Percentiles rank a stretch among this genome's conserved stretches.
Evolutionary conservation across 1,140 invertebrate species (phyloP).

Genomic region (Cydia splendana): DNA sequence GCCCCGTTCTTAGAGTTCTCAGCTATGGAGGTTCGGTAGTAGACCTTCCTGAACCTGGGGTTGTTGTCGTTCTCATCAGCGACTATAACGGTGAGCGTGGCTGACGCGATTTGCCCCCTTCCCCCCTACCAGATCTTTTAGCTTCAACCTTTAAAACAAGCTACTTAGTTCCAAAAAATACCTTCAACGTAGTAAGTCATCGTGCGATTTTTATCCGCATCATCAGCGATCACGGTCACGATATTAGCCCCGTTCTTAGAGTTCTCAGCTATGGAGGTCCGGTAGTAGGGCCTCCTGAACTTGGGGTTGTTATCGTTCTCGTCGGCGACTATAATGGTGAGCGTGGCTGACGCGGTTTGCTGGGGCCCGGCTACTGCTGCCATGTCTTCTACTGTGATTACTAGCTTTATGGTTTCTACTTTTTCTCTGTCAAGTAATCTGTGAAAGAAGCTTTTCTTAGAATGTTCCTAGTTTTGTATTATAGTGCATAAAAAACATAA

Average conservation of each 20-base stretch:
- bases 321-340: slow-evolving; percentile 89
- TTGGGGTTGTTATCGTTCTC: slow-evolving; percentile 96
- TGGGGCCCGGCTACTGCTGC: slow-evolving; percentile 85
- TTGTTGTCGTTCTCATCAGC: slow-evolving; percentile 96
- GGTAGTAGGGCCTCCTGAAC: slow-evolving; percentile 89
- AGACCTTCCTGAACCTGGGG: slow-evolving; percentile 89
- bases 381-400: slow-evolving; percentile 90
- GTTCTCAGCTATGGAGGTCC: slow-evolving; percentile 91
- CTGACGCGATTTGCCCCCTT: slow-evolving; percentile 84
- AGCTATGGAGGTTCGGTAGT: slow-evolving; percentile 89
- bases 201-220: slow-evolving; percentile 93
- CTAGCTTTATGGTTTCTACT: slow-evolving; percentile 89
- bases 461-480: no score
- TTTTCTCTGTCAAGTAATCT: slow-evolving; percentile 89
- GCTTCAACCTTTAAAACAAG: background rate
- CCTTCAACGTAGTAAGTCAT: slow-evolving; percentile 91
- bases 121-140: slow-evolving; percentile 88
- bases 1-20: slow-evolving; percentile 94
- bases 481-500: no score
- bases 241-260: slow-evolving; percentile 92
- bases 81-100: slow-evolving; percentile 87
- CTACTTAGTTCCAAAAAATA: background rate
- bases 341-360: slow-evolving; percentile 87
- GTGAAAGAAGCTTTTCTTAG: background rate
- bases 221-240: slow-evolving; percentile 90